Evolutionary conservation across 2,797 vertebrate species (phyloP).

Genomic region (Brachyalestes nurse): DNA sequence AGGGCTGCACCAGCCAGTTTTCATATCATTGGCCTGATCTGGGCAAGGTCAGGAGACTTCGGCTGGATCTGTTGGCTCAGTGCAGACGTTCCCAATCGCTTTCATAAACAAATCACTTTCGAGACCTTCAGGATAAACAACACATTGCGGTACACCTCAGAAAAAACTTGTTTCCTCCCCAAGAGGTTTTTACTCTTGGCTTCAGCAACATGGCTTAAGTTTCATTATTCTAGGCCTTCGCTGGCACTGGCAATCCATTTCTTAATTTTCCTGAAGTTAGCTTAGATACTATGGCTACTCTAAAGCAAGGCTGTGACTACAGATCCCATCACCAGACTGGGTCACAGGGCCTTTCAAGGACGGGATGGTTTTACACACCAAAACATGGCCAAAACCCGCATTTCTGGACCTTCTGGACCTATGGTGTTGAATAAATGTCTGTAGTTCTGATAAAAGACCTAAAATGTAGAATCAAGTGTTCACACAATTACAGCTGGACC

Average conservation of each 20-base stretch:
- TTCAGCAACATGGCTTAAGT: not conserved
- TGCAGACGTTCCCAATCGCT: too few species aligned
- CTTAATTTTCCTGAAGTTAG: not conserved
- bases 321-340: not conserved
- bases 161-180: not conserved
- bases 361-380: not conserved
- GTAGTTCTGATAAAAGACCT: not conserved
- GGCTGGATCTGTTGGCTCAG: not conserved
- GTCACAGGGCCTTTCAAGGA: not conserved
- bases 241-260: not conserved
- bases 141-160: not conserved
- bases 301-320: not conserved
- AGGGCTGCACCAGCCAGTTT: not conserved
- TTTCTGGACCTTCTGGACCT: not conserved
- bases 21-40: constrained; percentile 7
- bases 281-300: not conserved
- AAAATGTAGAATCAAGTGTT: not conserved
- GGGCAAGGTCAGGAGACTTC: not conserved
- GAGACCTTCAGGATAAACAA: not conserved
- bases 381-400: not conserved
- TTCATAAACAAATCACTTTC: constrained; percentile 5
- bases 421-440: not conserved
- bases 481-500: too few species aligned
- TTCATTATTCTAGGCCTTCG: not conserved
- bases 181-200: not conserved